These are phyloP conservation scores for Frankliniella fusca DNA, from an alignment of 2,888 invertebrate genomes.

Conservation along the genomic window DNA sequence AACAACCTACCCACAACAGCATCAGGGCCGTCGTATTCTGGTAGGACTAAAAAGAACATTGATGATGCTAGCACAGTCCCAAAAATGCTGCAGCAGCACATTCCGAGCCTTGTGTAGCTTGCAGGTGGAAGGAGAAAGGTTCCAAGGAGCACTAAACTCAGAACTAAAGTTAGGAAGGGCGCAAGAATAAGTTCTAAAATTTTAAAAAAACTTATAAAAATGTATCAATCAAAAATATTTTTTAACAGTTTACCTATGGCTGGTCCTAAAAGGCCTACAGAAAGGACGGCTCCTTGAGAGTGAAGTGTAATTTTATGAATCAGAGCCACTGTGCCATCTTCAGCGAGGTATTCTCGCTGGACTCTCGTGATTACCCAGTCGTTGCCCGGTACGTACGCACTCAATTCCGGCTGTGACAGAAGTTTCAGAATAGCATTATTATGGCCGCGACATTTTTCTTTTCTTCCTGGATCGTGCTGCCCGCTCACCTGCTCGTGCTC, in stretches of 20 bases:
- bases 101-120: background rate
- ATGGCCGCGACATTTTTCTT: background rate
- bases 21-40: background rate
- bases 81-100: background rate
- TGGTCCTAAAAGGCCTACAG: background rate
- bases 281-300: background rate
- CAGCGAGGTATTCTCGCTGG: background rate
- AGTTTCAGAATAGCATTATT: background rate
- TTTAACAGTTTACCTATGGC: background rate
- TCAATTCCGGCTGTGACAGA: background rate
- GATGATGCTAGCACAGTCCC: background rate
- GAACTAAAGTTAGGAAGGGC: background rate
- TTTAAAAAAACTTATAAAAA: background rate
- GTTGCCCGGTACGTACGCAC: background rate
- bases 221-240: too few relatives aligned
- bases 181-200: background rate
- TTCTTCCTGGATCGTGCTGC: background rate
- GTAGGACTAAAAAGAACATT: background rate
- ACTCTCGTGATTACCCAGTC: background rate
- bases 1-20: background rate
- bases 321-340: background rate
- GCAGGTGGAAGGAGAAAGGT: background rate
- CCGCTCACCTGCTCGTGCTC: background rate
- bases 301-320: background rate
- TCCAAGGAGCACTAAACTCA: background rate